Conservation (phyloP, 2,113 vertebrate genomes). For the Tor tambroides region DNA sequence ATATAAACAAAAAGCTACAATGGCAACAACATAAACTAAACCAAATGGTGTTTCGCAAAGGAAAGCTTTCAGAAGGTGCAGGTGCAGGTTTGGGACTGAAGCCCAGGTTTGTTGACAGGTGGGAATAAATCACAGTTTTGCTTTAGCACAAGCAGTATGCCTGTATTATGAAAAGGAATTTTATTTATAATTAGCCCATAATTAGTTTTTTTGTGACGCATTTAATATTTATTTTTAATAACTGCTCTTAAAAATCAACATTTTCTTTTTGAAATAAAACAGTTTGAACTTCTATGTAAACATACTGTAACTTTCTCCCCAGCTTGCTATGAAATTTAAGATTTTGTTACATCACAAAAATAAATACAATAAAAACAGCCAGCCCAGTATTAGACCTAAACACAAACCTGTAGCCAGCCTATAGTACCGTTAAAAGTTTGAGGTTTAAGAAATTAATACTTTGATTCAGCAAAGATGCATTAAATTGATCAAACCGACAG, state of each 20-base stretch:
- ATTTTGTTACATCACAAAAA: not conserved
- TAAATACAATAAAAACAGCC: not conserved
- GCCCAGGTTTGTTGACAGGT: not conserved
- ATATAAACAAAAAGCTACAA: not conserved
- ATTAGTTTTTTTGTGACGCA: not conserved
- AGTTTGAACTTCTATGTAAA: not conserved
- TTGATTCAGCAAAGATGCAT: no score
- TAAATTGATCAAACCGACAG: no score
- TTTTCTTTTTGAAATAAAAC: not conserved
- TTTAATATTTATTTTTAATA: not conserved
- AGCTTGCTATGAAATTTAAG: not conserved
- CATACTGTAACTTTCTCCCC: not conserved
- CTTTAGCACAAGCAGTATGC: not conserved
- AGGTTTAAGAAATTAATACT: no score
- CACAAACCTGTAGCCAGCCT: not conserved
- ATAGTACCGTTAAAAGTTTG: no score
- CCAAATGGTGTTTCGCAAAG: conserved; percentile 4
- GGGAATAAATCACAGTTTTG: not conserved
- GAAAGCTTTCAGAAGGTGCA: not conserved
- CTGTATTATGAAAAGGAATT: not conserved
- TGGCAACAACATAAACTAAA: not conserved
- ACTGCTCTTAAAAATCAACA: not conserved
- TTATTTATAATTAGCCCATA: not conserved
- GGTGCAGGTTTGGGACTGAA: conserved; percentile 1
- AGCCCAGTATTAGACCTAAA: not conserved